phyloP scores from a whole-genome alignment of 2,797 vertebrate species.

The Phoeniculus purpureus region DNA sequence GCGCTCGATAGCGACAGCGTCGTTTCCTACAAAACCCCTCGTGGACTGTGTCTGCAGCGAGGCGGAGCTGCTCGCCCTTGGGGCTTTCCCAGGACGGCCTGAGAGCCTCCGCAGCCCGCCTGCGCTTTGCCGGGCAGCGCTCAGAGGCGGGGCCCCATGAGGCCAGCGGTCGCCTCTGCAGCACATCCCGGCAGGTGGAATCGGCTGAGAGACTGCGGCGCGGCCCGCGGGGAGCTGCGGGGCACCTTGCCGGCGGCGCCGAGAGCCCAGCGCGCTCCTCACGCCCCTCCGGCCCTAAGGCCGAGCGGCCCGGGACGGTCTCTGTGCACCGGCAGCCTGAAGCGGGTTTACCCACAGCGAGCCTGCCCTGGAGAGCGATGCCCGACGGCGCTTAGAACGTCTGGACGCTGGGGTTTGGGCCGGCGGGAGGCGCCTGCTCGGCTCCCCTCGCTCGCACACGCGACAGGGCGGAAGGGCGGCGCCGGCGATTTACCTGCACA shows the following conservation, averaged over 20 bases:
- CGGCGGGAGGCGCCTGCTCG: no score
- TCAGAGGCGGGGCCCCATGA: background rate
- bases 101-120: background rate
- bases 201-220: no score
- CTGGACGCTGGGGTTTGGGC: background rate
- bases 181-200: no score
- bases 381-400: background rate
- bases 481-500: constrained; percentile 84
- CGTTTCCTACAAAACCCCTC: background rate
- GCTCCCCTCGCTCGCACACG: background rate
- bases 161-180: no score
- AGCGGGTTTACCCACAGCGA: background rate
- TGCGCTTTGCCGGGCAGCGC: background rate
- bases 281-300: no score
- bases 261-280: no score
- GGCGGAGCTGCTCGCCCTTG: background rate
- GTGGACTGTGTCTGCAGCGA: background rate
- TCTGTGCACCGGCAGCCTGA: no score
- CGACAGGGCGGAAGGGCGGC: background rate
- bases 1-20: background rate
- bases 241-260: no score
- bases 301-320: no score
- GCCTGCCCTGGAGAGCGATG: background rate
- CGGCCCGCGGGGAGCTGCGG: no score
- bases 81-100: background rate